Base-by-base conservation (phyloP, 64 coral and sea anemone genomes). In the Montipora capricornis region DNA sequence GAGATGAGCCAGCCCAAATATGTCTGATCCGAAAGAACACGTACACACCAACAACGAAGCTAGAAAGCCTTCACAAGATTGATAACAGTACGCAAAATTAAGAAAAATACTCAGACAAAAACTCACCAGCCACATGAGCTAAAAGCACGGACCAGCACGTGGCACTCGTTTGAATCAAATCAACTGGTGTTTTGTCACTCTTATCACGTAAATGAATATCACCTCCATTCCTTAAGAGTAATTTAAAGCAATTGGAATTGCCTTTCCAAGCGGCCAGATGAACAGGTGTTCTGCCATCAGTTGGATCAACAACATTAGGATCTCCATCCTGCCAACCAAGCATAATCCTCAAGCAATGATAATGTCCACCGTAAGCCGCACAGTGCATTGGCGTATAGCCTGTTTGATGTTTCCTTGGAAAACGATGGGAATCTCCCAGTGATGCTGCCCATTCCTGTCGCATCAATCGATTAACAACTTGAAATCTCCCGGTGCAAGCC, bases 311-410 rank as follows among this genome's bases (percentile, higher is more conserved):
- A 76, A 96, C 45, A 51, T 96, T 93, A 9, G 95, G 87, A 14
- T 87, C 69, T 14, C 95, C 95, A 74, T 93, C 95, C 5, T 22
- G 2, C 95, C 95, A 96, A 3, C 46, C 70, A 2, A 96, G 81
- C 95, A 96, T 96, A 8, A 96, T 78, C 76, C 90, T 88, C 15
- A 96, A 22, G 26, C 87, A 83, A 58, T 83, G 81, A 15, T 77
- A 75, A 59, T 96, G 87, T 16, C 91, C 95, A 11, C 86, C 91
- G 62, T 93, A 96, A 47, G 95, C 95, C 0, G 95, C 95, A 49
- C 95, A 96, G 22, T 96, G 95, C 87, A 96, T 89, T 19, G 95
- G 95, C 0, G 95, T 96, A 22, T 61, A 53, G 10, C 91, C 95
- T 12, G 76, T 82, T 62, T 95, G 53, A 6, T 8, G 6, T 11